Evolutionary conservation across 2,797 vertebrate genomes (phyloP).

Genomic region (Neopelma chrysocephalum): DNA sequence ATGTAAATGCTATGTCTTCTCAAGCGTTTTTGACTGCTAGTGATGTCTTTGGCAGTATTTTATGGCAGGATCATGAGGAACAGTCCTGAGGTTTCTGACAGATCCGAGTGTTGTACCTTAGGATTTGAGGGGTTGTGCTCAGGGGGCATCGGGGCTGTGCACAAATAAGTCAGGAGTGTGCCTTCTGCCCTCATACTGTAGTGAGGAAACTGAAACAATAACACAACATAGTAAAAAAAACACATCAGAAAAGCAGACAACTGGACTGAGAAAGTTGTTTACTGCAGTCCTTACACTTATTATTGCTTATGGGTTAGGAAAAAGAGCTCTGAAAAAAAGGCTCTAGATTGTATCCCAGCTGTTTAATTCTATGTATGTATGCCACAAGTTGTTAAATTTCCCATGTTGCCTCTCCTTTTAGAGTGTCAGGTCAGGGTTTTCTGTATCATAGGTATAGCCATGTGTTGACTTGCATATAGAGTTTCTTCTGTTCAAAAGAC

Average conservation of each 20-base stretch:
- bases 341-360: background rate
- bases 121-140: background rate
- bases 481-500: background rate
- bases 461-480: background rate
- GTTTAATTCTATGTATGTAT: background rate
- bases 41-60: background rate
- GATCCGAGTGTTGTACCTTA: accelerated
- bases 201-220: background rate
- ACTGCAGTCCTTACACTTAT: background rate
- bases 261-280: background rate
- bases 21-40: background rate
- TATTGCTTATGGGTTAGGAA: background rate
- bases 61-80: background rate
- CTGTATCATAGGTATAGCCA: background rate
- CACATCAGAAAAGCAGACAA: background rate
- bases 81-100: background rate
- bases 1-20: background rate
- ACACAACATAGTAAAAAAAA: background rate
- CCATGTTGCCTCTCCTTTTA: background rate
- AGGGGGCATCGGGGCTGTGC: background rate
- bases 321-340: background rate
- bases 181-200: background rate
- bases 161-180: background rate
- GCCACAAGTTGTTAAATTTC: background rate
- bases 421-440: background rate